Evolutionary conservation across 2,113 vertebrate genomes (phyloP).

Genomic region (Lophochroa leadbeateri): DNA sequence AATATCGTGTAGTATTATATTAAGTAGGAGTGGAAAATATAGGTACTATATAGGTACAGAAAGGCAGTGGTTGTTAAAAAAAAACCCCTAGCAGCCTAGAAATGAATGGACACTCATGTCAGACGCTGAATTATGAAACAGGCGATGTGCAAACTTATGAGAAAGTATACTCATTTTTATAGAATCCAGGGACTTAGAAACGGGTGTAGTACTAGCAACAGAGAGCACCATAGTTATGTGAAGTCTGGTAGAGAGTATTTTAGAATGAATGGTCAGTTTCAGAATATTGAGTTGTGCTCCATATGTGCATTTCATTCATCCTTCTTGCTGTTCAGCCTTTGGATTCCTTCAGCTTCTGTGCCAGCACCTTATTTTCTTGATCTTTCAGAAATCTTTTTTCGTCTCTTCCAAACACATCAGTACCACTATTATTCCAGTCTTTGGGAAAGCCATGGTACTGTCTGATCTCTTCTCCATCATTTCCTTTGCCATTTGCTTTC

Average conservation of each 20-base stretch:
- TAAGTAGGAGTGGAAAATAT: not conserved
- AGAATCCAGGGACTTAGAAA: not conserved
- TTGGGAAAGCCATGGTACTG: not conserved
- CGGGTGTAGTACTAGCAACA: not conserved
- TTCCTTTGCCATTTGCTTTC: not conserved
- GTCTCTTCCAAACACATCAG: not conserved
- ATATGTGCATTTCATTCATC: not conserved
- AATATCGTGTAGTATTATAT: not conserved
- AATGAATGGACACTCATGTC: not conserved
- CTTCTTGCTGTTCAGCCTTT: not conserved
- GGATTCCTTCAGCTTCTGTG: not conserved
- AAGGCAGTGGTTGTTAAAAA: not conserved
- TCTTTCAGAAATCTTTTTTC: not conserved
- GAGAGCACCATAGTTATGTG: not conserved
- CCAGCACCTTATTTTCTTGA: not conserved
- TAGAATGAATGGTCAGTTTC: constrained; percentile 1
- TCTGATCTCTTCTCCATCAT: not conserved
- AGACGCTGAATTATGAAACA: not conserved
- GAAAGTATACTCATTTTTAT: not conserved
- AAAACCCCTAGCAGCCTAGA: not conserved
- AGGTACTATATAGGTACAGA: not conserved
- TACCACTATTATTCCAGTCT: not conserved
- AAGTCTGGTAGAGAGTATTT: not conserved
- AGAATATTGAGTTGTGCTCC: not conserved
- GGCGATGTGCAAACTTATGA: not conserved